Evolutionary conservation across 2,113 vertebrate genomes (phyloP), one percentile per base, ranked within the genome.

Genomic region (Struthidea cinerea): DNA sequence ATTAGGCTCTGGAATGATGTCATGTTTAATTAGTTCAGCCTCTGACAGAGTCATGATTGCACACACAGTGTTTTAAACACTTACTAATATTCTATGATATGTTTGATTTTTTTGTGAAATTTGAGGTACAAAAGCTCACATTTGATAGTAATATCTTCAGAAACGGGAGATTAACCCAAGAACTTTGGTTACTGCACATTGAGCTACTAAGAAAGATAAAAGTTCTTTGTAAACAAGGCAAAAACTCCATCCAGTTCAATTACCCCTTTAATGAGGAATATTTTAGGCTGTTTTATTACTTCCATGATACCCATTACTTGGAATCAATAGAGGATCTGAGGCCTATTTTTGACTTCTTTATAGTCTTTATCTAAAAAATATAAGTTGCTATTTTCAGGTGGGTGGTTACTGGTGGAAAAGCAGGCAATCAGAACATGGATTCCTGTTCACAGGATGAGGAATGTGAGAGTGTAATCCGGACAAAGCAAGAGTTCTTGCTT

Each of bases 21-120:
- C 70, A 69, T 92, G 10, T 94, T 94, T 90, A 90, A 92, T 90
- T 89, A 77, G 67, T 77, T 92, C 37, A 84, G 37, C 24, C 17
- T 86, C 86, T 46, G 26, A 73, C 17, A 80, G 78, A 76, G 46
- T 69, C 13, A 23, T 64, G 41, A 85, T 37, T 80, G 19, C 63
- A 83, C 22, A 60, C 9, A 26, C 9, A 75, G 26, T 56, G 28
- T 68, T 90, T 88, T 80, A 86, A 69, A 57, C 15, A 60, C 35
- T 63, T 87, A 52, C 13, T 77, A 64, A 49, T 86, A 47, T 65
- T 85, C 24, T 44, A 24, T 16, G 11, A 64, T 44, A 37, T 6
- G 13, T 49, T 44, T 73, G 70, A 32, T 2, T n/a, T 60, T 73
- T 93, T 60, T 12, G 2, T 20, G n/a, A 19, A 89, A 84, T 27